phyloP scores from a whole-genome alignment of 2,113 vertebrate species.

The Pimephales promelas region DNA sequence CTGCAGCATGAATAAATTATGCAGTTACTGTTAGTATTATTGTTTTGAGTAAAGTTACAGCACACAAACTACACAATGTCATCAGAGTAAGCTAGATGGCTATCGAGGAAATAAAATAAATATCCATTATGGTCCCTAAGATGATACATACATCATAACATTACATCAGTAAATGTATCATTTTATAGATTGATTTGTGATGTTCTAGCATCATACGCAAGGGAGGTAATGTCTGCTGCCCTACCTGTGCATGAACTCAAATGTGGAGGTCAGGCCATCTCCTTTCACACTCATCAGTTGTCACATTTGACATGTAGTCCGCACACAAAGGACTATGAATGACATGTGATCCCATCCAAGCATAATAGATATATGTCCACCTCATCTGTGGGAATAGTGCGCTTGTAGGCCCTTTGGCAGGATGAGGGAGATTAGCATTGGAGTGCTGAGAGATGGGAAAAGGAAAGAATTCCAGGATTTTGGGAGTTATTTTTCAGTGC shows the following conservation, averaged over 20 bases:
- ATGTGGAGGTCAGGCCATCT: constrained; percentile 34
- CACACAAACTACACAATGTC: background rate
- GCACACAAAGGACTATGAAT: constrained; percentile 34
- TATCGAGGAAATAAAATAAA: background rate
- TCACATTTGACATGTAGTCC: constrained; percentile 15
- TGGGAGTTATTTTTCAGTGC: constrained; percentile 33
- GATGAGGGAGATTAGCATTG: constrained; percentile 27
- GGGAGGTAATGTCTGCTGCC: background rate
- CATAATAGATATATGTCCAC: constrained; percentile 40
- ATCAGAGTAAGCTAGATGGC: background rate
- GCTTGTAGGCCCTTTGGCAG: constrained; percentile 39
- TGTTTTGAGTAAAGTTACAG: background rate
- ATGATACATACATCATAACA: constrained; percentile 20
- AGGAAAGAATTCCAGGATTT: constrained; percentile 48
- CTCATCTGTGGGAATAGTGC: constrained; percentile 30
- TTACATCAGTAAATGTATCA: background rate
- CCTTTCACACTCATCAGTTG: constrained; percentile 29
- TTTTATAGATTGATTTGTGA: background rate
- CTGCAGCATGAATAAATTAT: too few relatives aligned
- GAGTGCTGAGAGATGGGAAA: constrained; percentile 19
- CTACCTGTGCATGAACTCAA: constrained; percentile 45
- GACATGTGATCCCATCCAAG: constrained; percentile 48
- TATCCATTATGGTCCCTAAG: background rate
- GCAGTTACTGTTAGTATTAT: too few relatives aligned
- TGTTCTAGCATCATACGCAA: background rate